phyloP scores from a whole-genome alignment of 2,888 invertebrate genomes.

The Lissocephala sabroskyi region DNA sequence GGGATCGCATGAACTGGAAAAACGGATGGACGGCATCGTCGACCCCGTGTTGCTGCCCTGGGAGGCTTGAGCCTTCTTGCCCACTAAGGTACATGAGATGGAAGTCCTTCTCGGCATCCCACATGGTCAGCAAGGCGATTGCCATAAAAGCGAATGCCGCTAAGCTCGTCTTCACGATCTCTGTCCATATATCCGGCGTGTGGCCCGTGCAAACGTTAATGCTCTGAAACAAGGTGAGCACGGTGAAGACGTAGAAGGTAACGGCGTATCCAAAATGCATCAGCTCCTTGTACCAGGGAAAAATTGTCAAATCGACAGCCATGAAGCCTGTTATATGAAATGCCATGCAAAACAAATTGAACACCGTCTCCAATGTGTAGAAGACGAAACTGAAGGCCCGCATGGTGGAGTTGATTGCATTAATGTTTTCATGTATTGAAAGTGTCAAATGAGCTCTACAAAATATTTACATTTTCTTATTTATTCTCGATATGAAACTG shows the following conservation, averaged over 20 bases:
- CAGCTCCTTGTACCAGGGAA: not conserved
- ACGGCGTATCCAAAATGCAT: constrained; percentile 13
- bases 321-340: constrained; percentile 27
- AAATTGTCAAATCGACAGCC: constrained; percentile 3
- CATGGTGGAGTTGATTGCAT: too few relatives aligned
- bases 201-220: constrained; percentile 28
- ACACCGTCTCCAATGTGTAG: constrained; percentile 26
- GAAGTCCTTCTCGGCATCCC: constrained; percentile 29
- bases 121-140: constrained; percentile 29
- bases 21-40: constrained; percentile 16
- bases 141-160: constrained; percentile 11
- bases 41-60: not conserved
- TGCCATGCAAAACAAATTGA: constrained; percentile 28
- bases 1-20: constrained; percentile 9
- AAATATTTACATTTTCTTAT: too few relatives aligned
- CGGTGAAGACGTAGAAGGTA: constrained; percentile 24
- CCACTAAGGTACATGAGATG: constrained; percentile 12
- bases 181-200: constrained; percentile 7
- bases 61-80: not conserved
- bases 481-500: too few relatives aligned
- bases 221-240: constrained; percentile 33
- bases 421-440: too few relatives aligned
- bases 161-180: constrained; percentile 14
- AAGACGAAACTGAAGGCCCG: constrained; percentile 26
- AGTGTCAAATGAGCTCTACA: too few relatives aligned